Evolutionary conservation across 2,888 invertebrate species (phyloP).

Genomic region (Drosophila fulvimacula): DNA sequence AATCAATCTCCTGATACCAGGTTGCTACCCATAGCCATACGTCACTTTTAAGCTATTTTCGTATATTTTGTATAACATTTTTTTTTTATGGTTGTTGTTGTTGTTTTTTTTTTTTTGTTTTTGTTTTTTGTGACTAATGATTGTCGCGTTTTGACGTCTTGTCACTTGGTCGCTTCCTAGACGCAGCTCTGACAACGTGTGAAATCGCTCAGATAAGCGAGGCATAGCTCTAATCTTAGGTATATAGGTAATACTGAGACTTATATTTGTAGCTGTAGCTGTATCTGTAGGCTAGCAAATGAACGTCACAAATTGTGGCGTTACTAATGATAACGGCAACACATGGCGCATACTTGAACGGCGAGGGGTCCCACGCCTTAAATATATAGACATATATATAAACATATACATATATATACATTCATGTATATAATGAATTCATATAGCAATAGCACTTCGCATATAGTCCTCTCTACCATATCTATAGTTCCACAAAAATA

Average conservation of each 20-base stretch:
- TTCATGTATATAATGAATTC: neutral
- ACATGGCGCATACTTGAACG: constrained; percentile 47
- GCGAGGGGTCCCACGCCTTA: constrained; percentile 5
- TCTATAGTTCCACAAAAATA: constrained; percentile 7
- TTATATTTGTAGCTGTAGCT: neutral
- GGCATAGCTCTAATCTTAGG: neutral
- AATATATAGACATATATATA: neutral
- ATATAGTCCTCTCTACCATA: neutral
- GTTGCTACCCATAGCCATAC: constrained; percentile 25
- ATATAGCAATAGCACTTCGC: neutral
- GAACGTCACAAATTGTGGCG: constrained; percentile 52
- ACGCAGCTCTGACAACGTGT: constrained; percentile 60
- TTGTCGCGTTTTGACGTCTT: constrained; percentile 65
- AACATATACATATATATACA: neutral
- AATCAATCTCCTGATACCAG: constrained; percentile 48
- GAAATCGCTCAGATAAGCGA: constrained; percentile 53
- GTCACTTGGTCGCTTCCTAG: constrained; percentile 51
- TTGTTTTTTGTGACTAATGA: constrained; percentile 72
- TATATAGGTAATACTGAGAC: constrained; percentile 9
- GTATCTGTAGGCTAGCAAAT: neutral
- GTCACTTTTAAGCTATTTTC: constrained; percentile 38
- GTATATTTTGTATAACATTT: neutral
- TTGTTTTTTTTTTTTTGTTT: constrained; percentile 16
- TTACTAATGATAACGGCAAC: constrained; percentile 73
- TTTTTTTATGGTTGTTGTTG: constrained; percentile 21